Percentiles rank a stretch among this genome's conserved stretches.
Conservation (phyloP, 2,888 invertebrate species). For the Apodemia duryi region DNA sequence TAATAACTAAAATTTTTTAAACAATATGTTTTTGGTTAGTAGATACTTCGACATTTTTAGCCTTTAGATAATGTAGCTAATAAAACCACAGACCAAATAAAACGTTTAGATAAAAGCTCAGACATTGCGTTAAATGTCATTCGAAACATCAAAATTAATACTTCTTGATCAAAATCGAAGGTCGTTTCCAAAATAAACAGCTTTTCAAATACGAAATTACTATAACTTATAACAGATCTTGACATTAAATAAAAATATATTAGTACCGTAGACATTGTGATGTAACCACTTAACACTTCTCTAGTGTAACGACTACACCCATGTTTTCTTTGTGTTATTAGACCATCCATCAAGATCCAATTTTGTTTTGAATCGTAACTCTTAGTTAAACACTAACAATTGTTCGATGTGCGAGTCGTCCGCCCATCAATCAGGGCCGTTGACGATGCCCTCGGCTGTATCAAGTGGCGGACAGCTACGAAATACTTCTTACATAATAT, state of each 20-base stretch:
- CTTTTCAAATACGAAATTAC: too few relatives aligned
- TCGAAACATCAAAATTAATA: too few relatives aligned
- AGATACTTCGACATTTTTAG: too few relatives aligned
- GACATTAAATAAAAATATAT: constrained; percentile 1
- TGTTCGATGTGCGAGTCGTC: constrained; percentile 52
- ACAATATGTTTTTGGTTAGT: too few relatives aligned
- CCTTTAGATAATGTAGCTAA: too few relatives aligned
- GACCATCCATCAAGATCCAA: constrained; percentile 75
- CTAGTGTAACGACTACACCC: constrained; percentile 29
- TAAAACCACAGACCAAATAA: too few relatives aligned
- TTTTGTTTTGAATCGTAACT: constrained; percentile 71
- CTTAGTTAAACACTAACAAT: constrained; percentile 75
- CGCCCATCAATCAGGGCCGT: constrained; percentile 66
- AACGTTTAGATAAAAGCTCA: too few relatives aligned
- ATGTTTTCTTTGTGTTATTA: constrained; percentile 76
- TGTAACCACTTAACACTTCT: constrained; percentile 37
- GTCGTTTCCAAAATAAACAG: too few relatives aligned
- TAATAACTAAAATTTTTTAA: too few relatives aligned
- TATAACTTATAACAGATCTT: not conserved
- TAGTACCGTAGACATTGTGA: constrained; percentile 23
- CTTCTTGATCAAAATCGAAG: too few relatives aligned
- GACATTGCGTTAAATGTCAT: too few relatives aligned
- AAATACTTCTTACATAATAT: constrained; percentile 12
- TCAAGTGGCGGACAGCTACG: constrained; percentile 35
- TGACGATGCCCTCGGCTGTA: constrained; percentile 48